A percentile compares a stretch with the other conserved stretches of the same genome.
Evolutionary conservation across 1,140 invertebrate species (phyloP).

Genomic region (Pararge aegeria): DNA sequence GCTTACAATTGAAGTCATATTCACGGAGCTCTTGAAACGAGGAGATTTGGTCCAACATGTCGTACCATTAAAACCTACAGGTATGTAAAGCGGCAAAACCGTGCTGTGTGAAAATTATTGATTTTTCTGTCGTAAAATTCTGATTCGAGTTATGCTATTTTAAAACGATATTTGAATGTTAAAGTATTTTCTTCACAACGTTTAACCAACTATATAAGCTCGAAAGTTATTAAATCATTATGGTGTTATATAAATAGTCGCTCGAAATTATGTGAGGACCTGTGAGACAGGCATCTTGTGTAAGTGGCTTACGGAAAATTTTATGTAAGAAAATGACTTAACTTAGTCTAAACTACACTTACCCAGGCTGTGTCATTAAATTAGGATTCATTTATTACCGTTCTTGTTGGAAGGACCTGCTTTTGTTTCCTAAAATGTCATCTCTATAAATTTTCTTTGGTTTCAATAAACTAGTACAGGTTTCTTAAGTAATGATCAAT

Average conservation of each 20-base stretch:
- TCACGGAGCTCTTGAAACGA: slow-evolving; percentile 83
- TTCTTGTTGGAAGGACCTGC: no score
- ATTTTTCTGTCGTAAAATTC: slow-evolving; percentile 35
- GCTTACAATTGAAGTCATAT: slow-evolving; percentile 85
- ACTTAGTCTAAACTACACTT: no score
- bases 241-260: slow-evolving; percentile 50
- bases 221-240: slow-evolving; percentile 20
- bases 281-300: slow-evolving; percentile 30
- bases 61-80: slow-evolving; percentile 76
- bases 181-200: not conserved
- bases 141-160: no score
- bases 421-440: no score
- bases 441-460: no score
- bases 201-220: not conserved
- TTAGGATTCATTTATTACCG: no score
- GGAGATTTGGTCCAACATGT: slow-evolving; percentile 81
- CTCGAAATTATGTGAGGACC: no score
- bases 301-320: slow-evolving; percentile 30
- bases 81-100: slow-evolving; percentile 49
- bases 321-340: slow-evolving; percentile 9
- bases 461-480: no score
- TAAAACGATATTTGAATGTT: no score
- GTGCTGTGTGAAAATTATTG: slow-evolving; percentile 43
- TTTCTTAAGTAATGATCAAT: no score
- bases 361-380: no score